Conservation (phyloP, 2,797 vertebrate species). For the Xenops minutus region DNA sequence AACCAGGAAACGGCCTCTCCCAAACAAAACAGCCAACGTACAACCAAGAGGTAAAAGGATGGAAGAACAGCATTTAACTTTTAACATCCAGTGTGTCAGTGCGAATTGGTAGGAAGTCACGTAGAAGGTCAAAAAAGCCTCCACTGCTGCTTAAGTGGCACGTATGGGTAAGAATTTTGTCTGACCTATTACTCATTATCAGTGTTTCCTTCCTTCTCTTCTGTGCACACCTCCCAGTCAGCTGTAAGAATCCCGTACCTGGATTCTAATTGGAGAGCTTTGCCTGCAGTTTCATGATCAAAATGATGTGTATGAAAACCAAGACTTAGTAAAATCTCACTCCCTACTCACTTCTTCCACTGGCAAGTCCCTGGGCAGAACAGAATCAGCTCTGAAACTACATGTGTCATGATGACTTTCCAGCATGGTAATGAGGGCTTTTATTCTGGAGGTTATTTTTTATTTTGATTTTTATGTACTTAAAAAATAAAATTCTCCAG, state of each 20-base stretch:
- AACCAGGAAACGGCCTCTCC: conserved; percentile 53
- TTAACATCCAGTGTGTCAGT: neutral
- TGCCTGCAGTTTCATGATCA: neutral
- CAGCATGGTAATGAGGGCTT: neutral
- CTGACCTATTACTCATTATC: neutral
- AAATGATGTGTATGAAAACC: neutral
- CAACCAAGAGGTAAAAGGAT: neutral
- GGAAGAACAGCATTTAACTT: neutral
- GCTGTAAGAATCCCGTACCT: neutral
- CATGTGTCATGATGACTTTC: accelerated
- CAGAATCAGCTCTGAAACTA: neutral
- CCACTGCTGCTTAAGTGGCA: neutral
- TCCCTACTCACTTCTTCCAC: neutral
- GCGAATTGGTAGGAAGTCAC: neutral
- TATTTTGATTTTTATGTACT: neutral
- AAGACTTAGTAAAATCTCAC: neutral
- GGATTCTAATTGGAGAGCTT: neutral
- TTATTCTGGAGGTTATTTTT: neutral
- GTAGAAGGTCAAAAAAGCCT: neutral
- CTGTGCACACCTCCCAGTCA: neutral
- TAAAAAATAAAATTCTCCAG: neutral
- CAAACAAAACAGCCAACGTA: conserved; percentile 38
- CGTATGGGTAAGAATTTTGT: neutral
- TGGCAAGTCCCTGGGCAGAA: neutral
- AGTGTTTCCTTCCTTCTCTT: neutral